These are phyloP conservation scores for Schrankia costaestrigalis DNA, from an alignment of 2,888 invertebrate species.

Conservation along the genomic window DNA sequence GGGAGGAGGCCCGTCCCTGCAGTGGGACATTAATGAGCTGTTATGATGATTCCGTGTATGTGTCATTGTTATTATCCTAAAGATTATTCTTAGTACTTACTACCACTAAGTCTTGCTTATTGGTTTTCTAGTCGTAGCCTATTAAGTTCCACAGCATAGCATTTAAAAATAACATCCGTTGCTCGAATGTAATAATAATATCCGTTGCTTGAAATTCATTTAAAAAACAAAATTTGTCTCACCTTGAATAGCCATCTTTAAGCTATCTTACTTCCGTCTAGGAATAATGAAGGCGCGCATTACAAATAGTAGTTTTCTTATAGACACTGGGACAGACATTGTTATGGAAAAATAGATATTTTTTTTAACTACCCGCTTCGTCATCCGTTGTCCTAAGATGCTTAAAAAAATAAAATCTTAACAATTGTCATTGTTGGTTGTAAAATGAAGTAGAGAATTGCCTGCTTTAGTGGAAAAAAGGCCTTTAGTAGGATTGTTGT, in stretches of 20 bases:
- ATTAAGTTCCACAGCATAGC: too few relatives aligned
- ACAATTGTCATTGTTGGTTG: constrained; percentile 10
- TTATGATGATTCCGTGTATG: too few relatives aligned
- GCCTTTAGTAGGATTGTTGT: too few relatives aligned
- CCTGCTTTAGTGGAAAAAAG: too few relatives aligned
- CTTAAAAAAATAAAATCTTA: constrained; percentile 20
- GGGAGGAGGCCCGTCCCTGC: too few relatives aligned
- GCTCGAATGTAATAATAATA: neutral
- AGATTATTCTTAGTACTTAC: too few relatives aligned
- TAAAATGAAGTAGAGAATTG: constrained; percentile 7
- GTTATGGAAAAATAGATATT: constrained; percentile 44
- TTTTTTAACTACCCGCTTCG: constrained; percentile 23
- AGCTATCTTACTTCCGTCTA: constrained; percentile 47
- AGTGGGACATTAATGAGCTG: too few relatives aligned
- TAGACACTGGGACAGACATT: constrained; percentile 52
- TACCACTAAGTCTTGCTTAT: too few relatives aligned
- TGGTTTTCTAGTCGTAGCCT: too few relatives aligned
- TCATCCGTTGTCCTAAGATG: constrained; percentile 18
- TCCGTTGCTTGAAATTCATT: neutral
- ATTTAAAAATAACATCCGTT: too few relatives aligned
- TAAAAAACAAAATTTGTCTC: constrained; percentile 5
- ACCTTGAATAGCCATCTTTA: constrained; percentile 37
- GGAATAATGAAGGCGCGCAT: constrained; percentile 60
- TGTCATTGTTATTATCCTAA: too few relatives aligned
- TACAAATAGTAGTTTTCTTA: constrained; percentile 55